Evolutionary conservation across 2,888 invertebrate species (phyloP).

Genomic region (Drosophila glabriapex): DNA sequence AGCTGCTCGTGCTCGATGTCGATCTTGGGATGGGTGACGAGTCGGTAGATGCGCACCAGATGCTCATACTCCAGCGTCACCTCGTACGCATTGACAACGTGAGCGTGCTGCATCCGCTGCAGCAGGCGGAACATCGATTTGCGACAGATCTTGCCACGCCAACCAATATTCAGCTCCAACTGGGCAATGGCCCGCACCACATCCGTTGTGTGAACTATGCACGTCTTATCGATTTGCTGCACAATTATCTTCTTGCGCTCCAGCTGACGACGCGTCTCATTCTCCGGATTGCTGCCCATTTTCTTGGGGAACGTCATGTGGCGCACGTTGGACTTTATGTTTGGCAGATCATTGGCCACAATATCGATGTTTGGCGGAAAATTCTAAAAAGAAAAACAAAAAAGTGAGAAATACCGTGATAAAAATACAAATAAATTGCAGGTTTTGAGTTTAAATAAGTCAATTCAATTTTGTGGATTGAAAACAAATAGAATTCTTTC

Average conservation of each 20-base stretch:
- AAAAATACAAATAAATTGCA: neutral
- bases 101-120: constrained; percentile 86
- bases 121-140: constrained; percentile 89
- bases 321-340: constrained; percentile 63
- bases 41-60: constrained; percentile 71
- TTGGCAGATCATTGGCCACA: constrained; percentile 63
- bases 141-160: constrained; percentile 87
- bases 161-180: constrained; percentile 86
- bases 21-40: constrained; percentile 83
- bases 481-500: neutral
- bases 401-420: neutral
- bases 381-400: constrained; percentile 42
- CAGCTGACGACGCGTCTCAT: constrained; percentile 74
- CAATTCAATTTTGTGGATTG: neutral
- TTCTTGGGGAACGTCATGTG: constrained; percentile 37
- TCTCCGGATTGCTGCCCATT: constrained; percentile 20
- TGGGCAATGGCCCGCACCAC: constrained; percentile 87
- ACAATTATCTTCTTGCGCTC: constrained; percentile 88
- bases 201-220: constrained; percentile 87
- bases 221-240: constrained; percentile 87
- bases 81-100: constrained; percentile 77
- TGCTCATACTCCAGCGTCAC: constrained; percentile 71
- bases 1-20: constrained; percentile 67
- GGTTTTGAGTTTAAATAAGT: neutral
- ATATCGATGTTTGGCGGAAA: constrained; percentile 58